Conservation (phyloP, 2,113 vertebrate species). For the Oryzias celebensis region DNA sequence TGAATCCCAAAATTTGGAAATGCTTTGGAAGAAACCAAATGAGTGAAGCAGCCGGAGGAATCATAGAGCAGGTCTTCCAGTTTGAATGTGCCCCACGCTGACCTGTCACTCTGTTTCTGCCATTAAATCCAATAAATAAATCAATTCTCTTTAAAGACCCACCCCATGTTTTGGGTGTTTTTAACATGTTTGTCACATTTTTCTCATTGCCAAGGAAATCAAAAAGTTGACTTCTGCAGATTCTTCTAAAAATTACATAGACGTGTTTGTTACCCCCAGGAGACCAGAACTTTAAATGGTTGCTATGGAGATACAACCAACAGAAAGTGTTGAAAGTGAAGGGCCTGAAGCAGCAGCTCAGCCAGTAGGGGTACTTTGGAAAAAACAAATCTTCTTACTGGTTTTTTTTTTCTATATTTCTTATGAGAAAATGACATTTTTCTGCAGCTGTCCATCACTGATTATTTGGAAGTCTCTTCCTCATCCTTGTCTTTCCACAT, state of each 20-base stretch:
- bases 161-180: too few species aligned
- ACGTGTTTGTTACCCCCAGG: too few species aligned
- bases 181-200: too few species aligned
- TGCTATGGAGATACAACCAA: too few species aligned
- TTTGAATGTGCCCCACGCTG: conserved; percentile 26
- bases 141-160: too few species aligned
- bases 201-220: too few species aligned
- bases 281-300: too few species aligned
- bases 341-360: too few species aligned
- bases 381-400: background rate
- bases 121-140: background rate
- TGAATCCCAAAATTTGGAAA: conserved; percentile 1
- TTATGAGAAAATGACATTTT: background rate
- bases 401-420: too few species aligned
- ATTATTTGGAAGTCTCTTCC: conserved; percentile 26
- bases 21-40: background rate
- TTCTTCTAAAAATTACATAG: too few species aligned
- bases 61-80: conserved; percentile 36
- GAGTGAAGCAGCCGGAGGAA: conserved; percentile 1
- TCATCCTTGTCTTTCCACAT: background rate
- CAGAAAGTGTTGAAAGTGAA: background rate
- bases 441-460: conserved; percentile 25
- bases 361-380: background rate
- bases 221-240: too few species aligned
- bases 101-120: conserved; percentile 11